Evolutionary conservation across 2,113 vertebrate species (phyloP).

Genomic region (Rattus rattus): DNA sequence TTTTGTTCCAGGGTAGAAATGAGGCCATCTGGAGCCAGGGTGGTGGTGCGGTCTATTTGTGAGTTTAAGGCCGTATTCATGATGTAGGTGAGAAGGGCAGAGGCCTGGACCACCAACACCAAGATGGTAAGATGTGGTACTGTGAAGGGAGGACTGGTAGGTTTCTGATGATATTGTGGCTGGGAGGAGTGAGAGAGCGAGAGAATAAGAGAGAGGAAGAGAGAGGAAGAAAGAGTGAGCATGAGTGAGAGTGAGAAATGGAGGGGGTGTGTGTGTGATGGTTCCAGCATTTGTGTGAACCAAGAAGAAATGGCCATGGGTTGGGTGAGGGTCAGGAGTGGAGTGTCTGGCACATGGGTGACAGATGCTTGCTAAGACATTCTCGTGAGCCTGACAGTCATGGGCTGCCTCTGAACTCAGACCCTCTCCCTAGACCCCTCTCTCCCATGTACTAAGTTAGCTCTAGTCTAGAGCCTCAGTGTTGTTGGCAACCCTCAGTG

Average conservation of each 20-base stretch:
- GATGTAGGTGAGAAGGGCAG: not conserved
- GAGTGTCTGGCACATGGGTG: rapidly evolving
- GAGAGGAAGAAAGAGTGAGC: too few species aligned
- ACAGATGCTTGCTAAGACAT: not conserved
- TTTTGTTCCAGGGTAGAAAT: not conserved
- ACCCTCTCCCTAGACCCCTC: not conserved
- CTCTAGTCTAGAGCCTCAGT: not conserved
- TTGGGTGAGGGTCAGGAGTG: not conserved
- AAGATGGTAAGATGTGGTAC: not conserved
- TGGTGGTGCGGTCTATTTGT: not conserved
- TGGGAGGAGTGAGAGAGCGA: not conserved
- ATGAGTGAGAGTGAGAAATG: too few species aligned
- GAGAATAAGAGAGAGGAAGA: too few species aligned
- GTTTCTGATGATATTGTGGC: not conserved
- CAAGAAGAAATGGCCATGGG: not conserved
- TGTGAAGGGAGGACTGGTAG: not conserved
- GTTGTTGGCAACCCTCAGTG: not conserved
- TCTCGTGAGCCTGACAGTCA: rapidly evolving
- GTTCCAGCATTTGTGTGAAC: not conserved
- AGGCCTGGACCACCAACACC: not conserved
- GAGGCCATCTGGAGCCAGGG: not conserved
- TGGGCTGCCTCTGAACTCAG: not conserved
- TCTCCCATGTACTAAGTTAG: not conserved
- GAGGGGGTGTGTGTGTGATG: not conserved
- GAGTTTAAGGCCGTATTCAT: not conserved